Conservation (phyloP, 92 coral and sea anemone genomes). For the Epizoanthus scotinus region DNA sequence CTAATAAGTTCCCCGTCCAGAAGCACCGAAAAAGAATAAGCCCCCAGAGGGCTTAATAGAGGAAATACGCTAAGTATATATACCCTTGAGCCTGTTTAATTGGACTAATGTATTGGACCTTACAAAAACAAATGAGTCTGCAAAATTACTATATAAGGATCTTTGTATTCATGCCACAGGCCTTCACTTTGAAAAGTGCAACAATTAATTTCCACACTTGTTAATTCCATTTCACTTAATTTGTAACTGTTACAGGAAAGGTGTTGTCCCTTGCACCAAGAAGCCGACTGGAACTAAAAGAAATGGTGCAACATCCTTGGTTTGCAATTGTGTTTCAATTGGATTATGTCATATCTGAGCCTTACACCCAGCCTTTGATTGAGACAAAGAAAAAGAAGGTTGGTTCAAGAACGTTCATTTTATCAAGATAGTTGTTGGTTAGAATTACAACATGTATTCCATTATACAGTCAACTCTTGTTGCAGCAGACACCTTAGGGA, state of each 20-base stretch:
- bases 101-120: no score
- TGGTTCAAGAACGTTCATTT: background rate
- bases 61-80: no score
- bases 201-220: background rate
- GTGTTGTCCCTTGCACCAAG: slow-evolving; percentile 79
- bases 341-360: slow-evolving; percentile 92
- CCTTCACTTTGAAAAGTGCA: background rate
- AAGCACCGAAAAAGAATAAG: no score
- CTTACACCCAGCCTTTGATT: slow-evolving; percentile 85
- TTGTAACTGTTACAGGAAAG: slow-evolving; percentile 57
- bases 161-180: no score
- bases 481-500: no score
- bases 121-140: no score
- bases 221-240: background rate
- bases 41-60: no score
- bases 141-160: no score
- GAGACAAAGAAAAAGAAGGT: slow-evolving; percentile 88
- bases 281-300: slow-evolving; percentile 89
- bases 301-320: slow-evolving; percentile 79
- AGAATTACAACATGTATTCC: background rate
- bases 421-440: background rate
- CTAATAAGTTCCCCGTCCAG: no score
- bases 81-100: no score
- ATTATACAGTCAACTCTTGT: no score
- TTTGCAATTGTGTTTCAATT: slow-evolving; percentile 94